Conservation (phyloP, 2,888 invertebrate species). For the Autographa gamma region DNA sequence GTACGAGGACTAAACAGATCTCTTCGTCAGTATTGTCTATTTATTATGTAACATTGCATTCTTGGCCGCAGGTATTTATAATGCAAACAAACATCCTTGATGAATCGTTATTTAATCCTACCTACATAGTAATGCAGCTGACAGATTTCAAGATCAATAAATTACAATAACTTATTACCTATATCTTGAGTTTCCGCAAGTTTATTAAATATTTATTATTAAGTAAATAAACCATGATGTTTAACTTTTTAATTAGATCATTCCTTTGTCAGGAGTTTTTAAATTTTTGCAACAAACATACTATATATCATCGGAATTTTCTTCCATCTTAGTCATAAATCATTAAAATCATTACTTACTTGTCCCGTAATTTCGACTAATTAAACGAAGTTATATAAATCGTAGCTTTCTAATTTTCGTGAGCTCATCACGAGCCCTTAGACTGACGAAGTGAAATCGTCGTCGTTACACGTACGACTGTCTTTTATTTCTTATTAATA, state of each 20-base stretch:
- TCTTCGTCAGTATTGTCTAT: neutral
- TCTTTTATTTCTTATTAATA: constrained; percentile 52
- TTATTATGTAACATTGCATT: constrained; percentile 37
- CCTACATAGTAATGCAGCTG: constrained; percentile 38
- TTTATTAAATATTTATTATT: neutral
- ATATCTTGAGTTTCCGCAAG: neutral
- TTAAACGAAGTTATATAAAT: constrained; percentile 41
- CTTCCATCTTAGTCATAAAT: too few species aligned
- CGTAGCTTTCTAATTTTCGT: constrained; percentile 68
- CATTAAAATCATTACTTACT: constrained; percentile 16
- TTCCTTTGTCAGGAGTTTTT: too few species aligned
- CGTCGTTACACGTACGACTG: constrained; percentile 36
- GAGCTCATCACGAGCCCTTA: constrained; percentile 60
- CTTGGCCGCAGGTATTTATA: constrained; percentile 31
- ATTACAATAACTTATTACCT: constrained; percentile 9
- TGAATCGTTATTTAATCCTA: constrained; percentile 42
- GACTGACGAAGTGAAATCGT: constrained; percentile 63
- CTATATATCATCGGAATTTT: too few species aligned
- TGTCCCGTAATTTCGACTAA: constrained; percentile 22
- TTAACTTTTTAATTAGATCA: too few species aligned
- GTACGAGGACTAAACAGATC: neutral
- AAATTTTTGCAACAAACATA: too few species aligned
- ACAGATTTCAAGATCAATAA: constrained; percentile 41
- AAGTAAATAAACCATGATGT: neutral
- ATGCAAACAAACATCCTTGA: constrained; percentile 49